These are phyloP conservation scores for Ennomos erosarius DNA, from an alignment of 2,888 invertebrate genomes.

Conservation along the genomic window DNA sequence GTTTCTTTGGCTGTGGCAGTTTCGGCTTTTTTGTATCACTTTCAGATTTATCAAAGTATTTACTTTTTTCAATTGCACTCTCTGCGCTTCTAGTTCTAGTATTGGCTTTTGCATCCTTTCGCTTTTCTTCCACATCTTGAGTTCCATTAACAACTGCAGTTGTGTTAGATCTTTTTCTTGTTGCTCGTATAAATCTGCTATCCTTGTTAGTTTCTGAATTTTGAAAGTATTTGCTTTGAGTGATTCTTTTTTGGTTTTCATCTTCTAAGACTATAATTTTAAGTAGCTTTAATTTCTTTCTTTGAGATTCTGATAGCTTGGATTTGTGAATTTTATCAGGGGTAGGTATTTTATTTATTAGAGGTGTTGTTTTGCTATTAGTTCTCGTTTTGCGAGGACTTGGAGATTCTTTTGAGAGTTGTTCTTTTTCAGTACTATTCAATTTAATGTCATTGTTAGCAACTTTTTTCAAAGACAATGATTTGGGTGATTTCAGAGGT, in stretches of 20 bases:
- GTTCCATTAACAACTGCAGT: constrained; percentile 26
- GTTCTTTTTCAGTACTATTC: constrained; percentile 8
- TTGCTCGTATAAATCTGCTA: constrained; percentile 39
- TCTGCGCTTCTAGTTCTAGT: constrained; percentile 65
- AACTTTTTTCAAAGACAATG: constrained; percentile 23
- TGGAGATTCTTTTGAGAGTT: constrained; percentile 11
- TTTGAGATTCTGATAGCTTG: constrained; percentile 6
- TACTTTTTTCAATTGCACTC: constrained; percentile 57
- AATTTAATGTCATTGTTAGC: constrained; percentile 5
- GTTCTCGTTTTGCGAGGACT: constrained; percentile 35
- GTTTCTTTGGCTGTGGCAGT: constrained; percentile 46
- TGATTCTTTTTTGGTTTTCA: constrained; percentile 45
- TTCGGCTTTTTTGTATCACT: constrained; percentile 45
- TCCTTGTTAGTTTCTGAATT: constrained; percentile 13
- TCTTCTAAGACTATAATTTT: constrained; percentile 57
- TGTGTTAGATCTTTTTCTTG: constrained; percentile 50
- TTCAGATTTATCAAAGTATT: constrained; percentile 60
- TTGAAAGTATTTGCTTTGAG: constrained; percentile 65
- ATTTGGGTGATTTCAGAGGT: constrained; percentile 19
- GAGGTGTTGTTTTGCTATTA: constrained; percentile 20
- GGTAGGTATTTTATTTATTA: constrained; percentile 17
- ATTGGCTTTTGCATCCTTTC: constrained; percentile 29
- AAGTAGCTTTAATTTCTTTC: constrained; percentile 43
- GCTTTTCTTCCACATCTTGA: constrained; percentile 18
- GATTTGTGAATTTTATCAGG: constrained; percentile 17